Evolutionary conservation across 2,888 invertebrate species (phyloP), one percentile per base, ranked within the genome.

Genomic region (Sceliomorpha sp.): DNA sequence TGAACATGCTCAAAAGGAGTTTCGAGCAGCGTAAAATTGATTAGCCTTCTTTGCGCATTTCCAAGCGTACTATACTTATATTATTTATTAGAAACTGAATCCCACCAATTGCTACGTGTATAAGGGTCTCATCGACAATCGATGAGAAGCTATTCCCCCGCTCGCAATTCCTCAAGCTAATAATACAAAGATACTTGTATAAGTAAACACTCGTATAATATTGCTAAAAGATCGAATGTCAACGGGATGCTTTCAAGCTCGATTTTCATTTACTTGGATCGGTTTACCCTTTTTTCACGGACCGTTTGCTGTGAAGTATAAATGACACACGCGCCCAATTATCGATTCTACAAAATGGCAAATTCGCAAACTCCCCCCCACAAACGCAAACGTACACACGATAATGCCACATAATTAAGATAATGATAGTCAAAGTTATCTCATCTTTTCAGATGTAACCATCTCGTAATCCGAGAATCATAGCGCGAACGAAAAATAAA

Each of bases 101-200:
- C 56, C 56, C 44, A 58, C 27, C 45, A 42, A 58, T 58, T 47
- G 55, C 17, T 20, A 39, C 58, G 58, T 66, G 31, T 69, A 59
- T 60, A 69, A 63, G 42, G 58, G 56, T 68, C 27, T 42, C 62
- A 62, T 55, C 51, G 56, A 45, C 56, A 68, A 68, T 68, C 56
- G 40, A 68, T 62, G 47, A 44, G 44, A 34, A 62, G 32, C 69
- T 63, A 63, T 62, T 69, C 50, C 62, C 51, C 48, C 45, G 60
- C 56, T 51, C 36, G 60, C 45, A 24, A 47, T 26, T 39, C 24
- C n/a, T 63, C 40, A 13, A 13, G 44, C 40, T 36, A 40, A 45
- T 37, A 59, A 67, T 45, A 42, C 51, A 48, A 48, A 68, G 59
- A 44, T 48, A 60, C 48, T 55, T 36, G 59, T 44, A 60, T 44